These are phyloP conservation scores for Drosophila pallidifrons DNA, from an alignment of 1,140 invertebrate genomes.

Conservation along the genomic window DNA sequence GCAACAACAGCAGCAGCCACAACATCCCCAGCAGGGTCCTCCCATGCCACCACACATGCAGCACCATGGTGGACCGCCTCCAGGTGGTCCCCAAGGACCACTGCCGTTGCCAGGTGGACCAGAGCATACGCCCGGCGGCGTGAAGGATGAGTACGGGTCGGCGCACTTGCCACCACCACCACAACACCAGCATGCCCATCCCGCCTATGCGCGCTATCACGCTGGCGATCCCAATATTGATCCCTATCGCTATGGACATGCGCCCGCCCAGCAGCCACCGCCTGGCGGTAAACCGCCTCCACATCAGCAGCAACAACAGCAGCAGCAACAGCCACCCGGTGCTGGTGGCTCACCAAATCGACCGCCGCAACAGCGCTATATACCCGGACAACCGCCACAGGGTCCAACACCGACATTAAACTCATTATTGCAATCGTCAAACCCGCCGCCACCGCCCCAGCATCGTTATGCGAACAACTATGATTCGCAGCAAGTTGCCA, in stretches of 20 bases:
- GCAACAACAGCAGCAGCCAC: conserved; percentile 71
- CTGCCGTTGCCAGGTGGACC: conserved; percentile 55
- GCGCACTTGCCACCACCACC: conserved; percentile 76
- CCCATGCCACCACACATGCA: conserved; percentile 70
- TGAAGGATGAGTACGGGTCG: conserved; percentile 75
- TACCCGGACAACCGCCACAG: conserved; percentile 87
- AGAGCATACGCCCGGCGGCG: conserved; percentile 63
- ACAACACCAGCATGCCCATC: conserved; percentile 69
- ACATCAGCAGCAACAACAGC: conserved; percentile 62
- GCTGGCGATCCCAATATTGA: conserved; percentile 78
- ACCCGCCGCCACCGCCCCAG: conserved; percentile 86
- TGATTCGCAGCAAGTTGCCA: conserved; percentile 84
- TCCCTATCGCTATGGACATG: conserved; percentile 81
- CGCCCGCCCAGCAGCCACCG: conserved; percentile 65
- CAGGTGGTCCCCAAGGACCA: conserved; percentile 51
- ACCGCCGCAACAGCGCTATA: conserved; percentile 81
- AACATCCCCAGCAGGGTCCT: conserved; percentile 47
- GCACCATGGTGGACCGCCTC: conserved; percentile 63
- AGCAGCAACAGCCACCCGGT: conserved; percentile 41
- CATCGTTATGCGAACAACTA: conserved; percentile 84
- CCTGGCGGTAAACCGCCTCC: conserved; percentile 63
- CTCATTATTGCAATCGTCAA: conserved; percentile 93
- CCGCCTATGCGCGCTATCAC: conserved; percentile 79
- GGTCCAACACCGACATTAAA: conserved; percentile 96
- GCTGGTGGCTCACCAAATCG: conserved; percentile 77